These are phyloP conservation scores for Hyaena hyaena DNA, from an alignment of 2,113 vertebrate species.

Conservation along the genomic window DNA sequence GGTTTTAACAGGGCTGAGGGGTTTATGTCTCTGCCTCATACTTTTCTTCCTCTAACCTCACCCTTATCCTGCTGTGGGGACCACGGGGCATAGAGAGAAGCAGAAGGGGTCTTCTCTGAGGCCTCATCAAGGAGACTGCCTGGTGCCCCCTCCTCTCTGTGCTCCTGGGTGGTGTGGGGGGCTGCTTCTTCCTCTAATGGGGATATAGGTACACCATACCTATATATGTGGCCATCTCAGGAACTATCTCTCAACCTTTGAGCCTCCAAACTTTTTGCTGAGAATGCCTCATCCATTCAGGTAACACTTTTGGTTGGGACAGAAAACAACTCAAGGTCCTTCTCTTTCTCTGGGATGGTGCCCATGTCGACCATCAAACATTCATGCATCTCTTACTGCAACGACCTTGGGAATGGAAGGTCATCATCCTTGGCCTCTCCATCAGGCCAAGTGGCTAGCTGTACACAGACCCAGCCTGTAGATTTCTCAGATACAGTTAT, in stretches of 20 bases:
- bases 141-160: background rate
- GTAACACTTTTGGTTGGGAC: background rate
- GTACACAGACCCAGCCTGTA: rapidly evolving
- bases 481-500: background rate
- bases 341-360: background rate
- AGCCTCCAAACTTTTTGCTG: background rate
- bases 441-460: background rate
- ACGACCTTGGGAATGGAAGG: background rate
- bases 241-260: background rate
- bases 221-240: too few relatives aligned
- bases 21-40: background rate
- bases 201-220: too few relatives aligned
- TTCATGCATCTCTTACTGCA: background rate
- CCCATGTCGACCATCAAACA: background rate
- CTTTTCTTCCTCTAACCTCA: background rate
- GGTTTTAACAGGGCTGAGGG: background rate
- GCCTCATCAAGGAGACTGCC: rapidly evolving
- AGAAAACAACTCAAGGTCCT: background rate
- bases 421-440: background rate
- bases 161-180: background rate
- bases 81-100: background rate
- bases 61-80: background rate
- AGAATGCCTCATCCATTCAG: background rate
- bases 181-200: background rate
- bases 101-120: background rate